Evolutionary conservation across 2,888 invertebrate genomes (phyloP).

Genomic region (Diadegma fenestrale): DNA sequence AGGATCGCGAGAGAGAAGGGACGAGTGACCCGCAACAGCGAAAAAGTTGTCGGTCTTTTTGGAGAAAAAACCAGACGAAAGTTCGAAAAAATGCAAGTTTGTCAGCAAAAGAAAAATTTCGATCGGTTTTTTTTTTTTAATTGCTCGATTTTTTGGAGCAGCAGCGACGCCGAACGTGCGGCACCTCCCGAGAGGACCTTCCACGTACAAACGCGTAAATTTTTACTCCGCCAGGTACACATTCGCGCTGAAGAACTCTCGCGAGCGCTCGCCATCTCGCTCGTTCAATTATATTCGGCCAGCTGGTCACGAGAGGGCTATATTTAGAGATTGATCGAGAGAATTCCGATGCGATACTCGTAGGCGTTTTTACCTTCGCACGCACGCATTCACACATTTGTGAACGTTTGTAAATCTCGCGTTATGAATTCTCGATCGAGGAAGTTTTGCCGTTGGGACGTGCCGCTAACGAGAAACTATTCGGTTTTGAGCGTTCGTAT

Average conservation of each 20-base stretch:
- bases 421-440: constrained; percentile 39
- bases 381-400: neutral
- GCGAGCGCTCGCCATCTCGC: constrained; percentile 46
- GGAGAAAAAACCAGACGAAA: neutral
- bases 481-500: constrained; percentile 8
- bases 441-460: constrained; percentile 39
- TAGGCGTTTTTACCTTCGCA: constrained; percentile 59
- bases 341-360: constrained; percentile 66
- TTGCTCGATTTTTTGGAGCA: neutral
- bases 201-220: constrained; percentile 1
- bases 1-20: constrained; percentile 39
- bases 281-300: constrained; percentile 67
- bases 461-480: constrained; percentile 36
- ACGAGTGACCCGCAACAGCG: constrained; percentile 59
- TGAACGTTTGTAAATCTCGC: constrained; percentile 28
- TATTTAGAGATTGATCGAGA: constrained; percentile 68
- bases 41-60: constrained; percentile 61
- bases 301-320: constrained; percentile 62
- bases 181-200: neutral
- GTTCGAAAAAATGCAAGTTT: neutral
- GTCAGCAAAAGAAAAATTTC: constrained; percentile 29
- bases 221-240: constrained; percentile 8
- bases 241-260: constrained; percentile 7
- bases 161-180: too few species aligned
- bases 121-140: neutral